Evolutionary conservation across 2,888 invertebrate genomes (phyloP), one percentile per base, ranked within the genome.

Genomic region (Ectobius pallidus): DNA sequence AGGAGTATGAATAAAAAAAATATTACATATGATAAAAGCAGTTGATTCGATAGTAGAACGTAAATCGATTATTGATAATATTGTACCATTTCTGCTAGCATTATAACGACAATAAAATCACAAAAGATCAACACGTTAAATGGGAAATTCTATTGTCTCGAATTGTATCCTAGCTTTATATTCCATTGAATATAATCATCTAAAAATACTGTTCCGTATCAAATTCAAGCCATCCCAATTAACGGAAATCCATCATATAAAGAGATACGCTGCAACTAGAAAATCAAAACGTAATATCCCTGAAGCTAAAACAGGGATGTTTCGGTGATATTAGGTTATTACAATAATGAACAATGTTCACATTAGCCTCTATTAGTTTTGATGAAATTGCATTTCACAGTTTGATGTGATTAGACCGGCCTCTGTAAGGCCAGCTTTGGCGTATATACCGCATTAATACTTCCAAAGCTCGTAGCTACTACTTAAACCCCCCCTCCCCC

Each of bases 301-400:
- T 34, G 34, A 18, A 62, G 32, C 62, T 34, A 32, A 62, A 39
- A 62, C n/a, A 9, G 39, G 32, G n/a, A n/a, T n/a, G n/a, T 62
- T 62, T 39, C 22, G 32, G 20, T 20, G 22, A 18, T 20, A 62
- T 62, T 62, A 39, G 39, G 62, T 62, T 32, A 62, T 62, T 62
- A 62, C 62, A 62, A 62, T 62, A 62, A 62, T 39, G 62, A 62
- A 62, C 62, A 62, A 39, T 62, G 34, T 39, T 18, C 39, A 62
- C 18, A 39, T 62, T 62, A 62, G 62, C 18, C 22, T 39, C 62
- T 39, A 62, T 62, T 62, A 39, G 62, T 22, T 27, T 34, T 62
- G 62, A 62, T 32, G 30, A 62, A 62, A 62, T 62, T 62, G 62
- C 34, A 34, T 62, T 62, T 62, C 62, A 39, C 62, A 39, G 39